These are phyloP conservation scores for Ornithoptera alexandrae DNA, from an alignment of 2,888 invertebrate species.

Conservation along the genomic window DNA sequence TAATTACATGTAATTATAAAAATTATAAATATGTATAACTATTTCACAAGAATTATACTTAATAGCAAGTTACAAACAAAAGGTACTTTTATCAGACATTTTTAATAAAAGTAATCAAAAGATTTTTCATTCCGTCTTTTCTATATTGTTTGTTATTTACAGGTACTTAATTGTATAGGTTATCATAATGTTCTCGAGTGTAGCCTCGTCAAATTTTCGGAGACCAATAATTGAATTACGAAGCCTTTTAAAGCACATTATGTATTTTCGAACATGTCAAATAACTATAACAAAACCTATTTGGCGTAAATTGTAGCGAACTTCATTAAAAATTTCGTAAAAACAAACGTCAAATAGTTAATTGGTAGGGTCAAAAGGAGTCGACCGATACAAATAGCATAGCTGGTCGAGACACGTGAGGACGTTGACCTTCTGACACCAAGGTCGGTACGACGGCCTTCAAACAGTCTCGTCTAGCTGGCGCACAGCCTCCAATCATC, in stretches of 20 bases:
- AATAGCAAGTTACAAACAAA: not conserved
- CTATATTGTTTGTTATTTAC: not conserved
- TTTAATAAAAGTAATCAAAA: not conserved
- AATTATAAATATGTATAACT: not conserved
- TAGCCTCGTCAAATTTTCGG: not conserved
- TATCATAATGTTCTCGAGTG: not conserved
- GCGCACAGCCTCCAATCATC: conserved; percentile 48
- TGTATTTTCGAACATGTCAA: not conserved
- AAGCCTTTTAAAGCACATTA: not conserved
- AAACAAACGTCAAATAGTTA: not conserved
- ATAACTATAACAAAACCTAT: not conserved
- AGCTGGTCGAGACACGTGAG: conserved; percentile 58
- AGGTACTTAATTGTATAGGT: not conserved
- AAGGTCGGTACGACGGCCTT: conserved; percentile 79
- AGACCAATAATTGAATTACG: conserved; percentile 5
- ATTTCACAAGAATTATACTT: conserved; percentile 1
- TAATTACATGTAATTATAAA: not conserved
- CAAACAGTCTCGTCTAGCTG: conserved; percentile 57
- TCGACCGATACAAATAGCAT: conserved; percentile 13
- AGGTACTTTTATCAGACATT: not conserved
- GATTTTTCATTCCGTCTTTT: not conserved
- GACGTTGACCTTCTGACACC: conserved; percentile 75
- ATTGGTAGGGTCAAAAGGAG: conserved; percentile 15
- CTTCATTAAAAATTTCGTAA: not conserved
- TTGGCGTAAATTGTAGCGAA: not conserved